Evolutionary conservation across 2,888 invertebrate genomes (phyloP), one percentile per base, ranked within the genome.

Genomic region (Drosophila affinis): DNA sequence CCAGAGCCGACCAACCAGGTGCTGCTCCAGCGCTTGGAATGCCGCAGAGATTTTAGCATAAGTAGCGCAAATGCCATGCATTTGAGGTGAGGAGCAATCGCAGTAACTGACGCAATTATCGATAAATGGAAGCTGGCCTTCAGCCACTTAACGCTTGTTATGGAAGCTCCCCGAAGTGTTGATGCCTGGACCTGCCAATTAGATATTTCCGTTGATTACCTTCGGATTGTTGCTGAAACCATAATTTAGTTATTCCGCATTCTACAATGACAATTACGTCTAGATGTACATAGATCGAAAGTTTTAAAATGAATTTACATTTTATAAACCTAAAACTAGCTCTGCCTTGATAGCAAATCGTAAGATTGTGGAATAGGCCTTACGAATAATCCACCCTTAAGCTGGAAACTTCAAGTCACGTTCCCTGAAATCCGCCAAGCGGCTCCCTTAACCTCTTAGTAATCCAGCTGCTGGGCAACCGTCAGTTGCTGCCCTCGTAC

Each of bases 31-130:
- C 17, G 2, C 34, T 3, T 1, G 29, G 17, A 44, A 24, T 9
- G 18, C 34, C 34, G 5, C 39, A 14, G 39, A 14, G 57, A 58
- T 47, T 69, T 75, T 72, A 73, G 82, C 82, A 84, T 87, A 87
- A 87, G 79, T 82, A 77, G 75, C 72, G 81, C 73, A 73, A 85
- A 86, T 83, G 72, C 70, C 77, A 83, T 82, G 86, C 83, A 81
- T 86, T 83, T 80, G 68, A 68, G 68, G 68, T 75, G 71, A 73
- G 73, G 53, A 56, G 61, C 64, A 78, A 65, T 75, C 48, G 53
- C 62, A 57, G 59, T 53, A 76, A 76, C 58, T 62, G 78, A 76
- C 76, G 81, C 67, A 76, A 82, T 82, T 82, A 83, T 76, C 70
- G 65, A 76, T 76, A 80, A 82, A 80, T 83, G 63, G 62, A 60